A percentile compares a stretch with the other conserved stretches of the same genome.
phyloP scores from a whole-genome alignment of 2,113 vertebrate genomes.

The Oryzias curvinotus region DNA sequence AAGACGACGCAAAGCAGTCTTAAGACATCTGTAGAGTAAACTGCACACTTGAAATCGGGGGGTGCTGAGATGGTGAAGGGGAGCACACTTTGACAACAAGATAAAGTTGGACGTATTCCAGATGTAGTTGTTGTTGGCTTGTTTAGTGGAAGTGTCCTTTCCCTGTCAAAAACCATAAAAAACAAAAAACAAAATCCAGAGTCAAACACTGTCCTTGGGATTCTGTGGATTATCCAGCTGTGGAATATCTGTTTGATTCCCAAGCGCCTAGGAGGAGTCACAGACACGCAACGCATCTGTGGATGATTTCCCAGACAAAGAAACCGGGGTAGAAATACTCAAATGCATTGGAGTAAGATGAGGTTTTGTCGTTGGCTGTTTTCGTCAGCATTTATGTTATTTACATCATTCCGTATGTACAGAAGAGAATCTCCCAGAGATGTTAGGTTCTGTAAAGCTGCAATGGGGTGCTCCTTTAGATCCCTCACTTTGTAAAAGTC shows the following conservation, averaged over 20 bases:
- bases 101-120: not conserved
- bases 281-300: constrained; percentile 35
- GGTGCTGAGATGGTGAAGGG: not conserved
- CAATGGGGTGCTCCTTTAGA: constrained; percentile 60
- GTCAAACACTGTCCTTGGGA: constrained; percentile 15
- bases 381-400: constrained; percentile 59
- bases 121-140: constrained; percentile 17
- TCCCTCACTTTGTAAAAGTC: constrained; percentile 48
- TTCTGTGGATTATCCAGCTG: constrained; percentile 20
- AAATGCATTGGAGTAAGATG: constrained; percentile 61
- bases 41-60: constrained; percentile 48
- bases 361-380: constrained; percentile 67
- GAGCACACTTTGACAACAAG: constrained; percentile 3
- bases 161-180: constrained; percentile 5
- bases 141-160: constrained; percentile 15
- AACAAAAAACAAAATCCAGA: not conserved
- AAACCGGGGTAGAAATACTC: constrained; percentile 58
- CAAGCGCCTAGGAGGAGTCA: constrained; percentile 24
- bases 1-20: constrained; percentile 55
- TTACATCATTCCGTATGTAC: constrained; percentile 67
- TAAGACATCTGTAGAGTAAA: constrained; percentile 66
- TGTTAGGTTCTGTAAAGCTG: constrained; percentile 73
- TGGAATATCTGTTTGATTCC: constrained; percentile 7
- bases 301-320: constrained; percentile 43
- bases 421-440: constrained; percentile 74